Evolutionary conservation across 1,140 invertebrate species (phyloP), one percentile per base, ranked within the genome.

Genomic region (Sycophaga agraensis): DNA sequence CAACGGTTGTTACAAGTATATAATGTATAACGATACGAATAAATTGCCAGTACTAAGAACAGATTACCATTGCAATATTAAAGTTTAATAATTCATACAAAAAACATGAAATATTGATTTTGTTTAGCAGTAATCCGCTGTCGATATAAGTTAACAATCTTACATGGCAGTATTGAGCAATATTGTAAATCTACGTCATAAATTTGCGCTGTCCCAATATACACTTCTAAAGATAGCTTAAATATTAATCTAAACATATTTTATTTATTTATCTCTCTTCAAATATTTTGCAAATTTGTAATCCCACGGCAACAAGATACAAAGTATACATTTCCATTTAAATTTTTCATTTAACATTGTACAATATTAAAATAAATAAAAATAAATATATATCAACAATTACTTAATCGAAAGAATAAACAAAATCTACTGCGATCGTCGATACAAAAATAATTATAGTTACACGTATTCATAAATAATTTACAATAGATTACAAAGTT

Each of bases 1-100:
- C 68, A 72, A 73, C 66, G 53, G 66, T 62, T 57, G 63, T 53
- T 66, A 63, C 56, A 53, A 35, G 46, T 63, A n/a, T 63, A 57
- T 56, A 51, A 49, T 56, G 26, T 39, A 61, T 66, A 66, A 66
- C 65, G 57, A 64, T 31, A 62, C 49, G 22, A 62, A 54, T 59
- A 64, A 59, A 59, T 63, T 63, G 9, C 28, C 48, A 19, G 39
- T 37, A 12, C 45, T 62, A 42, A 49, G 19, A 55, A 49, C 0
- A 37, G 42, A n/a, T 21, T 28, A 42, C 43, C 46, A 40, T 53
- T 8, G 31, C 35, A 48, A 28, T 61, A 39, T 40, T 54, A 40
- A 28, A 56, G 19, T 62, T 49, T 14, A 62, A 62, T 56, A 42
- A 56, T 56, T 42, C 17, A 42, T 56, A 48, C 19, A 42, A 56